Percentiles rank a stretch among this genome's conserved stretches.
Conservation (phyloP, 2,797 vertebrate genomes). For the Neopelma chrysocephalum region DNA sequence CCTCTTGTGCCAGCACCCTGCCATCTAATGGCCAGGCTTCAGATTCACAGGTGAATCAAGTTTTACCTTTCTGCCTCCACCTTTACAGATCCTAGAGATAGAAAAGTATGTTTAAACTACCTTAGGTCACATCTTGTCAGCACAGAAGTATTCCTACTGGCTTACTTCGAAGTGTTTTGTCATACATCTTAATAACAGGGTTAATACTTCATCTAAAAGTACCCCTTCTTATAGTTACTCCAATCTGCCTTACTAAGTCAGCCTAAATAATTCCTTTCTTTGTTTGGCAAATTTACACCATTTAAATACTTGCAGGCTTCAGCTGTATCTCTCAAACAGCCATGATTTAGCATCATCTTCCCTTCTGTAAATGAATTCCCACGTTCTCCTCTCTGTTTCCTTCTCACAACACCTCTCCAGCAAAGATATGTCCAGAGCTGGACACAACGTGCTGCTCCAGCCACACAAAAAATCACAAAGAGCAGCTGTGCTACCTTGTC, state of each 20-base stretch:
- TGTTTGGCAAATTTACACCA: conserved; percentile 33
- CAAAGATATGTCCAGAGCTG: not conserved
- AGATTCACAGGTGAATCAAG: not conserved
- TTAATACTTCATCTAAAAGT: conserved; percentile 38
- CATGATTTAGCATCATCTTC: conserved; percentile 4
- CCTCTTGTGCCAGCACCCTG: conserved; percentile 33
- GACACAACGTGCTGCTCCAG: not conserved
- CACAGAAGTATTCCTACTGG: conserved; percentile 3
- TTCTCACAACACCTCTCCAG: not conserved
- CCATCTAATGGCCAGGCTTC: conserved; percentile 62
- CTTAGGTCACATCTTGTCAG: conserved; percentile 37
- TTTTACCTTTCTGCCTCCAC: not conserved
- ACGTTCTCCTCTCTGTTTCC: not conserved
- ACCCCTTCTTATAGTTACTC: conserved; percentile 26
- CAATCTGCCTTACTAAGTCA: not conserved
- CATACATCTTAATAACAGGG: conserved; percentile 15
- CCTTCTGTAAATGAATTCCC: not conserved
- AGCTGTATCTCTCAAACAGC: not conserved
- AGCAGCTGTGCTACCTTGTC: not conserved
- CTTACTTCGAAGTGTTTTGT: conserved; percentile 20
- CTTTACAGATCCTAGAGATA: conserved; percentile 15
- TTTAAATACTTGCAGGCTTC: conserved; percentile 49
- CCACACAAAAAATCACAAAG: not conserved
- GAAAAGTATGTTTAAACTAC: conserved; percentile 36
- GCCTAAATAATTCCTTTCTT: conserved; percentile 35